Percentiles rank a stretch among this genome's conserved stretches.
Conservation (phyloP, 2,888 invertebrate species). For the Drosophila monieri region DNA sequence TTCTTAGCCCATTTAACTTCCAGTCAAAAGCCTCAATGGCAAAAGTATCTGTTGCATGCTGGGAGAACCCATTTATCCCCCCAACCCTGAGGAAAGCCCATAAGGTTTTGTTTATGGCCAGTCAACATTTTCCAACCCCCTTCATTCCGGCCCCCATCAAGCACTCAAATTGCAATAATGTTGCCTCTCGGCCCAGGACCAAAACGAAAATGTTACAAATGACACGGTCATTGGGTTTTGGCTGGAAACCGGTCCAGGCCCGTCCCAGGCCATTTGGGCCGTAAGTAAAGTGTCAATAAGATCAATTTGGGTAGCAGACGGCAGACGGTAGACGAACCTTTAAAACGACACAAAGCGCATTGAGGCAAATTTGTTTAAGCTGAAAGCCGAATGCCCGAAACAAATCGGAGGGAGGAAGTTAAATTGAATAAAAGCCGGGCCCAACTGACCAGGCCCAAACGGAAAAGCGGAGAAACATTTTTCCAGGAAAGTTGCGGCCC, state of each 20-base stretch:
- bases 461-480: slow-evolving; percentile 18
- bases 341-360: slow-evolving; percentile 41
- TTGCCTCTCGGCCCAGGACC: slow-evolving; percentile 2
- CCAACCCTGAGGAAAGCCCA: slow-evolving; percentile 4
- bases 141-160: slow-evolving; percentile 4
- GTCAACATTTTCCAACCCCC: slow-evolving; percentile 48
- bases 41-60: slow-evolving; percentile 49
- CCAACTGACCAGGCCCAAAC: slow-evolving; percentile 14
- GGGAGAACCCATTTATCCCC: not conserved
- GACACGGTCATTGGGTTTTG: slow-evolving; percentile 61
- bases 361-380: slow-evolving; percentile 64
- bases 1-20: slow-evolving; percentile 3
- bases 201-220: slow-evolving; percentile 58
- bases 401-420: slow-evolving; percentile 33
- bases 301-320: slow-evolving; percentile 61
- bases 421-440: slow-evolving; percentile 61
- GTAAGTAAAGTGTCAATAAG: slow-evolving; percentile 71
- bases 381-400: slow-evolving; percentile 6
- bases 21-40: not conserved
- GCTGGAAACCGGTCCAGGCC: slow-evolving; percentile 22
- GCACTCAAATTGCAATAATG: slow-evolving; percentile 56
- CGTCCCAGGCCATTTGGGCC: slow-evolving; percentile 55
- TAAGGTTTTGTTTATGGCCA: slow-evolving; percentile 42
- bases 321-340: slow-evolving; percentile 31
- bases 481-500: slow-evolving; percentile 17